These are phyloP conservation scores for Trichopria drosophilae DNA, from an alignment of 2,888 invertebrate genomes.

Conservation along the genomic window DNA sequence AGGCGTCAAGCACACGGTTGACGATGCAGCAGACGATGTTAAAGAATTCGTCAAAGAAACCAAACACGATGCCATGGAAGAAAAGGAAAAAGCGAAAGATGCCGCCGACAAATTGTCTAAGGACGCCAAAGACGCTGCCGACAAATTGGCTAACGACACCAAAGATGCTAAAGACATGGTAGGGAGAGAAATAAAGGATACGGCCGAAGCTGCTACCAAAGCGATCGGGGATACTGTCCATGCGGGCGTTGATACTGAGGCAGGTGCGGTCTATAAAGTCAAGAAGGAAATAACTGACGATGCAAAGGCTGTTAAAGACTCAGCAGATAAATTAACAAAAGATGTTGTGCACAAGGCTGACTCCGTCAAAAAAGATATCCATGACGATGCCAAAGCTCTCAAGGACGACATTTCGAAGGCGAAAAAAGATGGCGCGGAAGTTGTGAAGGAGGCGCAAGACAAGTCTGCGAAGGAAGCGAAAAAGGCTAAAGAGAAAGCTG, in stretches of 20 bases:
- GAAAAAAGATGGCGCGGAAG: no score
- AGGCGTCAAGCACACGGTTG: constrained; percentile 42
- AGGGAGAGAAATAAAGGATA: constrained; percentile 25
- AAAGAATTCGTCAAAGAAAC: constrained; percentile 42
- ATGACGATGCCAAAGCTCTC: no score
- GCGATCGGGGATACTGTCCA: no score
- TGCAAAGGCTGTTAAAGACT: constrained; percentile 59
- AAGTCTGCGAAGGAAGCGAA: no score
- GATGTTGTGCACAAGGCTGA: no score
- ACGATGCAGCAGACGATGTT: constrained; percentile 36
- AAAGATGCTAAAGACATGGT: constrained; percentile 36
- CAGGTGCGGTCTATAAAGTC: no score
- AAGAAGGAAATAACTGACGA: constrained; percentile 32
- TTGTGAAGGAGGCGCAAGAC: no score
- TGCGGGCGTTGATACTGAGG: background rate
- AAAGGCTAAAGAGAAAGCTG: constrained; percentile 29
- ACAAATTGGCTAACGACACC: constrained; percentile 32
- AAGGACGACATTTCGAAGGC: no score
- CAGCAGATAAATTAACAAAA: constrained; percentile 37
- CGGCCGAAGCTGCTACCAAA: constrained; percentile 23
- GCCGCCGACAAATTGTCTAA: no score
- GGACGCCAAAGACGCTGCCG: no score
- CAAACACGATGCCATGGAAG: constrained; percentile 39
- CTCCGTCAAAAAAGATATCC: no score
- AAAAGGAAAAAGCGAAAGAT: constrained; percentile 29